A percentile compares a stretch with the other conserved stretches of the same genome.
Evolutionary conservation across 2,888 invertebrate species (phyloP).

Genomic region (Epicampocera succincta): DNA sequence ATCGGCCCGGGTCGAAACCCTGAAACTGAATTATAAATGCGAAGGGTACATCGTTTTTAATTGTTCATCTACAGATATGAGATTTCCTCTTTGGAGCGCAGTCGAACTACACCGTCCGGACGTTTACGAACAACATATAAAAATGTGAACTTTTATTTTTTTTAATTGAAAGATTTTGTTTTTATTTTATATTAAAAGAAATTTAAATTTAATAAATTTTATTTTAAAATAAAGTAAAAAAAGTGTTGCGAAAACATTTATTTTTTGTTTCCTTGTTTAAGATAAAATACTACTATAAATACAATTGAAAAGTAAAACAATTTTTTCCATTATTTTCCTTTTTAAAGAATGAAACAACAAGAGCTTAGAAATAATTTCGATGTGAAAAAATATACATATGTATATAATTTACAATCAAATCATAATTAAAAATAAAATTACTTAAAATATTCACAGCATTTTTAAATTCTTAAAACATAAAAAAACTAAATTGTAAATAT

Average conservation of each 20-base stretch:
- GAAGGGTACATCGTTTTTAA: too few species aligned
- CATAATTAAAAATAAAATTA: conserved; percentile 32
- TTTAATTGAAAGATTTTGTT: too few species aligned
- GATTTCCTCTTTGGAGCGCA: too few species aligned
- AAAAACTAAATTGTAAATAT: conserved; percentile 15
- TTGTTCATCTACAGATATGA: too few species aligned
- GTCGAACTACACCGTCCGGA: too few species aligned
- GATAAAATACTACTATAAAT: conserved; percentile 6
- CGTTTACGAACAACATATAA: too few species aligned
- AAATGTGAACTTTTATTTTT: too few species aligned
- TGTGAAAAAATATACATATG: conserved; percentile 8
- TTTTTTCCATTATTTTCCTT: not conserved
- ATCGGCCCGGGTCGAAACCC: too few species aligned
- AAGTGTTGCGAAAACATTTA: conserved; percentile 58
- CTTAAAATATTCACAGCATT: conserved; percentile 68
- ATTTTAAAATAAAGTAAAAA: conserved; percentile 62
- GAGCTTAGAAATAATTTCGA: conserved; percentile 16
- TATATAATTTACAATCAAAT: conserved; percentile 24
- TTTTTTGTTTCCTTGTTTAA: conserved; percentile 27
- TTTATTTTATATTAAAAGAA: conserved; percentile 51
- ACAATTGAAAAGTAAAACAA: not conserved
- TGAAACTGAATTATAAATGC: too few species aligned
- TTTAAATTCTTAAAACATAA: conserved; percentile 51
- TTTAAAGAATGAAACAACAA: conserved; percentile 20
- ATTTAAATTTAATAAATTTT: conserved; percentile 60